Conservation (phyloP, 2,113 vertebrate genomes). For the Cololabis saira region DNA sequence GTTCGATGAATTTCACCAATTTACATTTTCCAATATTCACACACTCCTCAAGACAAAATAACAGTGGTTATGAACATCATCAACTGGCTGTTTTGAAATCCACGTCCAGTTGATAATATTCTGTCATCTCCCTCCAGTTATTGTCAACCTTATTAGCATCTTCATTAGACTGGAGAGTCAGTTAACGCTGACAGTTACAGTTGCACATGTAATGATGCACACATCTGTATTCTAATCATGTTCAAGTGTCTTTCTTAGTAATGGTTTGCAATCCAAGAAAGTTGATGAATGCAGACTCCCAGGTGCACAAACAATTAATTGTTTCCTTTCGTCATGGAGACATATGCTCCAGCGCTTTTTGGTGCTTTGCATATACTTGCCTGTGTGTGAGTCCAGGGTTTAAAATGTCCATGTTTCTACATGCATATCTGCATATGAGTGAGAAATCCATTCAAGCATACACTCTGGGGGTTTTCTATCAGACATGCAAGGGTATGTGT, state of each 20-base stretch:
- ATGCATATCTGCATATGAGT: conserved; percentile 9
- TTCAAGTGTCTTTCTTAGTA: conserved; percentile 33
- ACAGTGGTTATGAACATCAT: too few relatives aligned
- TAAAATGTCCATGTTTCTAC: conserved; percentile 24
- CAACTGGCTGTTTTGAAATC: too few relatives aligned
- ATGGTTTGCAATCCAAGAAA: conserved; percentile 29
- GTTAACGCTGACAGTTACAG: conserved; percentile 15
- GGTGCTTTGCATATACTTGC: background rate
- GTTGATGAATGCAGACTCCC: conserved; percentile 13
- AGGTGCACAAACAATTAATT: conserved; percentile 12
- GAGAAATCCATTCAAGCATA: conserved; percentile 11
- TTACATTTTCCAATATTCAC: too few relatives aligned
- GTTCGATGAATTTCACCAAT: too few relatives aligned
- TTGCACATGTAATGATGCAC: conserved; percentile 3
- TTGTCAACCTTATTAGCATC: conserved; percentile 35
- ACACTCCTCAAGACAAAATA: too few relatives aligned
- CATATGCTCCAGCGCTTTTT: background rate
- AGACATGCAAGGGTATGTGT: background rate
- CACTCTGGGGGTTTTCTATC: conserved; percentile 12
- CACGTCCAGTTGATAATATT: conserved; percentile 13
- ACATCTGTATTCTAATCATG: conserved; percentile 29
- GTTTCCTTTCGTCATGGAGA: conserved; percentile 9
- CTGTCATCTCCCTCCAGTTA: conserved; percentile 17
- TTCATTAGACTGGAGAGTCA: conserved; percentile 33
- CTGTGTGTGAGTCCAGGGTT: background rate